phyloP scores from a whole-genome alignment of 2,888 invertebrate genomes.

The Synergus gifuensis region DNA sequence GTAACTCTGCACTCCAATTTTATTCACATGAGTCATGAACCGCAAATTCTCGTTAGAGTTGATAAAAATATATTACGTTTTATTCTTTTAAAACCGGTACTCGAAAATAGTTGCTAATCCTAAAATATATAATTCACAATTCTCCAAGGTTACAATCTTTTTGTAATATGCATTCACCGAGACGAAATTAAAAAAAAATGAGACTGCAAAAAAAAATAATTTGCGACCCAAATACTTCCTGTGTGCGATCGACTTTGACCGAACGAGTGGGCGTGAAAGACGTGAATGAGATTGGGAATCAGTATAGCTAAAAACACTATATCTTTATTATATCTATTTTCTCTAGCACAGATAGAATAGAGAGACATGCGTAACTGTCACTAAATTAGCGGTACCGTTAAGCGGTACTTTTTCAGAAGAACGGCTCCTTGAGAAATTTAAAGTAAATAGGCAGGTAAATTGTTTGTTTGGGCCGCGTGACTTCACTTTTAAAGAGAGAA shows the following conservation, averaged over 20 bases:
- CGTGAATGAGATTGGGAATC: background rate
- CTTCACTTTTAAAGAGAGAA: conserved; percentile 5
- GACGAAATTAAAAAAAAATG: background rate
- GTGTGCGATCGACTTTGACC: conserved; percentile 1
- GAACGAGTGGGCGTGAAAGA: background rate
- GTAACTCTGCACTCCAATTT: conserved; percentile 8
- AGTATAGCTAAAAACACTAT: background rate
- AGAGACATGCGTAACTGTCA: conserved; percentile 13
- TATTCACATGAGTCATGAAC: conserved; percentile 19
- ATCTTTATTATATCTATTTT: background rate
- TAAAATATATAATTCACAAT: background rate
- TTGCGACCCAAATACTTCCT: conserved; percentile 8
- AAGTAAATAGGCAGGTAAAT: conserved; percentile 39
- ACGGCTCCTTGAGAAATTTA: conserved; percentile 12
- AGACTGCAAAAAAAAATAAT: conserved; percentile 8
- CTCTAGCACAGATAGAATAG: background rate
- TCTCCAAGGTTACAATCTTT: background rate
- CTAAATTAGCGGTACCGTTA: conserved; percentile 25
- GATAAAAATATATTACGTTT: conserved; percentile 25
- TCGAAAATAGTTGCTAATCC: background rate
- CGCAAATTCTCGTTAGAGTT: conserved; percentile 4
- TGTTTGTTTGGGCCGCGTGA: conserved; percentile 29
- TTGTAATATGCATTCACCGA: background rate
- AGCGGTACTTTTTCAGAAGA: conserved; percentile 22
- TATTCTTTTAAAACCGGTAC: conserved; percentile 5